Base-by-base conservation (phyloP, 2,797 vertebrate genomes). In the Ctenochaetus hawaiiensis region DNA sequence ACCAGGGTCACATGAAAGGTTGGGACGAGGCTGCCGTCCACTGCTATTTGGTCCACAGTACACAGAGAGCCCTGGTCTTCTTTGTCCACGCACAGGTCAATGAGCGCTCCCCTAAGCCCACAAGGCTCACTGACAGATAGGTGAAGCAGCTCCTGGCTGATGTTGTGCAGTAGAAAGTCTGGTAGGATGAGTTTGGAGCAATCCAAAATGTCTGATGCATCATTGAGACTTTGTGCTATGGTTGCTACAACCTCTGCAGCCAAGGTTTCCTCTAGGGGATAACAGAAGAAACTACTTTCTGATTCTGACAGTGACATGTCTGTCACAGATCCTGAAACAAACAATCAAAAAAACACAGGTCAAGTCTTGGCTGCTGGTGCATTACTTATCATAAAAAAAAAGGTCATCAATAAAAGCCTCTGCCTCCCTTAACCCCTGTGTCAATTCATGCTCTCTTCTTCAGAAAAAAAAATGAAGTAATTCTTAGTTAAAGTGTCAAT, bases 1-100 rank as follows among this genome's bases (percentile, higher is more conserved):
- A 97, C 95, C 49, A 99, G 94, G 1, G 96, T 98, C 22, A 99
- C 93, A 49, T 99, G 97, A 87, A 99, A 99, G 51, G 98, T 99
- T 39, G 97, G 96, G 20, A 98, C 96, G 65, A 98, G 91, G 4
- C 88, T 92, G 0, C 94, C 91, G 74, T 98, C 97, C 14, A 96
- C 97, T 0, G 96, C 93, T 64, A 99, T 96, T 84, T 96, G 96
- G 65, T 96, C 96, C 79, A 98, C 91, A 0, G 87, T 93, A 43
- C 95, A 94, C 39, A 94, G 93, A 1, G 78, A 57, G 11, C 41
- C 76, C 75, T 87, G 94, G 72, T 96, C 96, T 85, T 94, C 95
- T 22, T 93, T 93, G 87, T 98, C 97, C 79, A 99, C 96, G 2
- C 96, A 97, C 59, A 99, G 90, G 87, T 99, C 96, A 0, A 99